phyloP scores from a whole-genome alignment of 92 coral and sea anemone genomes.

The Porites rus region DNA sequence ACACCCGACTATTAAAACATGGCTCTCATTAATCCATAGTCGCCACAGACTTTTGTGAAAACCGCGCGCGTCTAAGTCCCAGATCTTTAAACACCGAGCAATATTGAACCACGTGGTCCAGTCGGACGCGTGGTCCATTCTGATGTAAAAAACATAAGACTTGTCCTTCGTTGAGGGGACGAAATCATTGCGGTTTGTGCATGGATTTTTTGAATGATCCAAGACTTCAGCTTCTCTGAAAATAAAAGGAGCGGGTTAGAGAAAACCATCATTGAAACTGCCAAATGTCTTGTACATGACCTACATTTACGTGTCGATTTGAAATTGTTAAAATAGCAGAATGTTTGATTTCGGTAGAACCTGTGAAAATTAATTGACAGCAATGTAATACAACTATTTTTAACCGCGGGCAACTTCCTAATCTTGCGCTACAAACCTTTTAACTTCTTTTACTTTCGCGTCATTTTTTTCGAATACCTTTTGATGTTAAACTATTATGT shows the following conservation, averaged over 20 bases:
- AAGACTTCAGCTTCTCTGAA: conserved; percentile 63
- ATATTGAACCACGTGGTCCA: conserved; percentile 74
- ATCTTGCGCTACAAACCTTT: no score
- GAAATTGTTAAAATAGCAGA: no score
- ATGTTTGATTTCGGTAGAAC: no score
- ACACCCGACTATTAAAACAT: conserved; percentile 74
- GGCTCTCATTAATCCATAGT: conserved; percentile 77
- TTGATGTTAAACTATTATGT: no score
- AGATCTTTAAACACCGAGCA: conserved; percentile 73
- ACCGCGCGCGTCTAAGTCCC: conserved; percentile 82
- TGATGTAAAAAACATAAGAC: conserved; percentile 63
- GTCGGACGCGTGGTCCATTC: conserved; percentile 60
- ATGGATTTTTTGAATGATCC: conserved; percentile 80
- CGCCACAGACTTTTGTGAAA: conserved; percentile 80
- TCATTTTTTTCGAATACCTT: no score
- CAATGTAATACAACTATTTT: no score
- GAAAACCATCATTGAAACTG: no score
- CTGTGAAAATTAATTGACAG: no score
- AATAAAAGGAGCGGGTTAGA: neutral
- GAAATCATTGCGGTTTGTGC: conserved; percentile 66
- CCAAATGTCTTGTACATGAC: no score
- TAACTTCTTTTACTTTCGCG: no score
- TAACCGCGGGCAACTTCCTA: no score
- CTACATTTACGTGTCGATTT: no score
- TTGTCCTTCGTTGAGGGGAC: conserved; percentile 67